Conservation (phyloP, 1,140 invertebrate species). For the Venturia canescens region DNA sequence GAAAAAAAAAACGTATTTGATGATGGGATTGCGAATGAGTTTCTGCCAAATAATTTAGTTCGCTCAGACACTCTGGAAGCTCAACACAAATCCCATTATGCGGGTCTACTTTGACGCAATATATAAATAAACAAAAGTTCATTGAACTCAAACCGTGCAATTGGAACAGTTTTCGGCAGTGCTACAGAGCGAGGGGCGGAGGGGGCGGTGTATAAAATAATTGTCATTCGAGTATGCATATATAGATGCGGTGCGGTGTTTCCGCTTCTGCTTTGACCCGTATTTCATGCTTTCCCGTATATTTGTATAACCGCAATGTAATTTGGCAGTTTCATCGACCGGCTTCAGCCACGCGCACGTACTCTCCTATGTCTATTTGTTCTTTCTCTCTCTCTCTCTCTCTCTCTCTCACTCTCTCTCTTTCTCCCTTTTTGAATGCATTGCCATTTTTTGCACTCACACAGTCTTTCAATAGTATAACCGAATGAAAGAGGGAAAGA, state of each 20-base stretch:
- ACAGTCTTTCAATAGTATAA: neutral
- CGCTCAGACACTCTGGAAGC: neutral
- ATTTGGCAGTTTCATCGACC: conserved; percentile 55
- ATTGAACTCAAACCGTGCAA: conserved; percentile 38
- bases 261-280: conserved; percentile 39
- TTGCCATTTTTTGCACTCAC: conserved; percentile 11
- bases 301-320: conserved; percentile 54
- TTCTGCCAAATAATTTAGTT: conserved; percentile 7
- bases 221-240: conserved; percentile 30
- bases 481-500: neutral
- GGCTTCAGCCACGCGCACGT: conserved; percentile 2
- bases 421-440: neutral
- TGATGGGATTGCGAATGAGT: neutral
- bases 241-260: conserved; percentile 17
- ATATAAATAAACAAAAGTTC: conserved; percentile 53
- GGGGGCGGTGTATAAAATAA: conserved; percentile 18
- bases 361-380: neutral
- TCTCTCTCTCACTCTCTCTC: neutral
- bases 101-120: conserved; percentile 48
- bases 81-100: conserved; percentile 49
- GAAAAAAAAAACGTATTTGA: no score
- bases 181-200: neutral
- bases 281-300: conserved; percentile 53
- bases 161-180: neutral
- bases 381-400: neutral